Percentiles rank a stretch among this genome's conserved stretches.
phyloP scores from a whole-genome alignment of 2,113 vertebrate species.

The Callipepla californica region DNA sequence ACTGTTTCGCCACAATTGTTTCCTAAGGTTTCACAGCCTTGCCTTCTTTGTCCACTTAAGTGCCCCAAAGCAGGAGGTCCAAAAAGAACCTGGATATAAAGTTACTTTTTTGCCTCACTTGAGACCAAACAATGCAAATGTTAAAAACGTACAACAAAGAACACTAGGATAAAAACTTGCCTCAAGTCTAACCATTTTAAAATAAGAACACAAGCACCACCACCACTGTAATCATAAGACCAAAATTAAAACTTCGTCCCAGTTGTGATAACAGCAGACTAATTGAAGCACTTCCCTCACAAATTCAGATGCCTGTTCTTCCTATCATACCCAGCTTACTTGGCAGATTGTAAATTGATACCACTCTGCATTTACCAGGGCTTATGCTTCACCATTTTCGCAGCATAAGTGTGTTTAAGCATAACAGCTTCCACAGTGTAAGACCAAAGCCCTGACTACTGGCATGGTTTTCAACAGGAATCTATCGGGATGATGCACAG shows the following conservation, averaged over 20 bases:
- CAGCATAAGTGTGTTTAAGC: not conserved
- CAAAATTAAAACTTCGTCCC: not conserved
- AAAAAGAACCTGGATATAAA: not conserved
- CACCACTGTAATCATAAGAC: not conserved
- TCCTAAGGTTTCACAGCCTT: not conserved
- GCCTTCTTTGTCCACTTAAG: not conserved
- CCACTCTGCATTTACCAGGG: not conserved
- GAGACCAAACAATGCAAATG: not conserved
- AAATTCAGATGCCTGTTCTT: not conserved
- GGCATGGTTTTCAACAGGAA: not conserved
- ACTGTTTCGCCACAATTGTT: not conserved
- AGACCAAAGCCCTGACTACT: not conserved
- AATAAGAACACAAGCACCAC: not conserved
- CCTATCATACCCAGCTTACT: not conserved
- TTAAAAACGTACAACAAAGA: not conserved
- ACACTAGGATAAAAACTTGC: not conserved
- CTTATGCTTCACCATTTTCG: not conserved
- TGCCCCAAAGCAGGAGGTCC: not conserved
- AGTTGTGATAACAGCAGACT: not conserved
- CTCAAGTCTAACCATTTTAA: not conserved
- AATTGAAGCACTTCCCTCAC: not conserved
- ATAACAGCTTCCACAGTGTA: not conserved
- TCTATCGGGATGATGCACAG: not conserved
- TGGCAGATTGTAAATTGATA: not conserved
- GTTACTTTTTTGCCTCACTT: not conserved